phyloP scores from a whole-genome alignment of 2,888 invertebrate genomes.

The Nipponacmea schrenckii region DNA sequence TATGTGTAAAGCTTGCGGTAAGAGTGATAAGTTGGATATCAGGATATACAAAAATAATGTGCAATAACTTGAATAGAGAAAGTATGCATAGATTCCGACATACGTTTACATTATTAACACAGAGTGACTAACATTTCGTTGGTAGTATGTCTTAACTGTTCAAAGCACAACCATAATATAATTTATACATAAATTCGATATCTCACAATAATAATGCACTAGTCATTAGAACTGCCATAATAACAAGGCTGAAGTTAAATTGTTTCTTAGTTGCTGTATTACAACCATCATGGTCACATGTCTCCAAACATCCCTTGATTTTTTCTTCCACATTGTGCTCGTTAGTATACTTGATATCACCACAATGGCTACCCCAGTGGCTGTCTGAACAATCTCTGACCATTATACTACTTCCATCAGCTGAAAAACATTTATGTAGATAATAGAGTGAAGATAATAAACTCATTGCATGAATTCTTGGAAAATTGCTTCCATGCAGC shows the following conservation, averaged over 20 bases:
- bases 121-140: no score
- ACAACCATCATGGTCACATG: constrained; percentile 63
- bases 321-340: constrained; percentile 30
- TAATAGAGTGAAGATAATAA: neutral
- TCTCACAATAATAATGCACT: neutral
- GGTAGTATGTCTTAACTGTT: no score
- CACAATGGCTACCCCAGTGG: constrained; percentile 62
- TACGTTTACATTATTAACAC: no score
- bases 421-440: constrained; percentile 39
- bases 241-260: neutral
- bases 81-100: neutral
- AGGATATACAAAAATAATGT: constrained; percentile 1
- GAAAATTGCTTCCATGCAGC: no score
- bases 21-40: no score
- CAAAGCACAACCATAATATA: neutral
- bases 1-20: no score
- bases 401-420: constrained; percentile 52
- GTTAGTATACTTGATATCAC: constrained; percentile 51
- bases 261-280: constrained; percentile 41
- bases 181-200: no score
- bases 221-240: neutral
- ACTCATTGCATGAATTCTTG: no score
- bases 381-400: constrained; percentile 58
- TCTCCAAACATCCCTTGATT: constrained; percentile 57
- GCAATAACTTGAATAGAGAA: neutral